phyloP scores from a whole-genome alignment of 2,888 invertebrate species.

The Crossocerus cetratus region DNA sequence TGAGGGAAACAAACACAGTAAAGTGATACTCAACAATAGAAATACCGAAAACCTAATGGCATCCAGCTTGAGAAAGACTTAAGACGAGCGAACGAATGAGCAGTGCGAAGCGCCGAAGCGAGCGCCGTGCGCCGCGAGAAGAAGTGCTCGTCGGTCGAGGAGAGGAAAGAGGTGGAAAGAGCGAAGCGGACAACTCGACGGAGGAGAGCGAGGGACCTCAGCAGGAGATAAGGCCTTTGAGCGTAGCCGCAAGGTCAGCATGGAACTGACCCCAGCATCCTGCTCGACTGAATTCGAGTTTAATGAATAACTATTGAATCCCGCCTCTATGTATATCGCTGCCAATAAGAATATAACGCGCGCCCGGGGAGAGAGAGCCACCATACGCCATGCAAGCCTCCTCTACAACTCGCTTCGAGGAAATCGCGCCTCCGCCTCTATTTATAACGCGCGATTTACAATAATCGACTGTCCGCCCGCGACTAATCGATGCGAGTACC shows the following conservation, averaged over 20 bases:
- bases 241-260: constrained; percentile 73
- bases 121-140: constrained; percentile 1
- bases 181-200: constrained; percentile 3
- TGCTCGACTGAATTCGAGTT: constrained; percentile 73
- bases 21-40: too few relatives aligned
- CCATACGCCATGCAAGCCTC: constrained; percentile 3
- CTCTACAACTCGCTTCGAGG: constrained; percentile 32
- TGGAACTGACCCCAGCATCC: constrained; percentile 74
- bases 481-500: too few relatives aligned
- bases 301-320: constrained; percentile 77
- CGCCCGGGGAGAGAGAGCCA: constrained; percentile 1
- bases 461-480: constrained; percentile 41
- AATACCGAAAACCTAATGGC: too few relatives aligned
- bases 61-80: too few relatives aligned
- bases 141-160: constrained; percentile 20
- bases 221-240: constrained; percentile 74
- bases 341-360: constrained; percentile 61
- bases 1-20: too few relatives aligned
- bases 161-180: neutral
- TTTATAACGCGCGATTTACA: constrained; percentile 61
- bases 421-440: constrained; percentile 53
- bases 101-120: too few relatives aligned
- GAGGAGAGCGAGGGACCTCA: constrained; percentile 62
- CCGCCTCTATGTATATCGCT: constrained; percentile 70
- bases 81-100: too few relatives aligned